phyloP scores from a whole-genome alignment of 2,888 invertebrate species.

The Sialis fuliginosa region DNA sequence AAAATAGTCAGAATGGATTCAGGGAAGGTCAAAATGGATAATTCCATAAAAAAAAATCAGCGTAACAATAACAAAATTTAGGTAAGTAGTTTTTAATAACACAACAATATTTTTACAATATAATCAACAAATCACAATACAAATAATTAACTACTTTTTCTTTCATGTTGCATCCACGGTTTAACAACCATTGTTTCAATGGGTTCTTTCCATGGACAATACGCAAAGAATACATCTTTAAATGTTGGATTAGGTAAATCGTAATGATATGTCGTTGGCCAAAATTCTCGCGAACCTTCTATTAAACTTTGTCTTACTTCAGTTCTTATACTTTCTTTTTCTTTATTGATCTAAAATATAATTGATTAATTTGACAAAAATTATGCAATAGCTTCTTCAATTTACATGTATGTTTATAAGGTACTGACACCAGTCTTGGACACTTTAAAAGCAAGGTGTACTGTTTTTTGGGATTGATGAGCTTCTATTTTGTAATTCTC shows the following conservation, averaged over 20 bases:
- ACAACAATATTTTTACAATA: too few species aligned
- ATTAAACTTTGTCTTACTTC: constrained; percentile 16
- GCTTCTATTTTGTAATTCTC: too few species aligned
- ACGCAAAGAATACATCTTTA: constrained; percentile 20
- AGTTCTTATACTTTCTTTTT: constrained; percentile 13
- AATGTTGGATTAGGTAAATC: constrained; percentile 19
- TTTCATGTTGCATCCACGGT: constrained; percentile 13
- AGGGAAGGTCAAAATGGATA: too few species aligned
- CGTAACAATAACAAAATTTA: too few species aligned
- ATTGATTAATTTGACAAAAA: neutral
- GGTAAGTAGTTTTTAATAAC: too few species aligned
- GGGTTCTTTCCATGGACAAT: constrained; percentile 18
- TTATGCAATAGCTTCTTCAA: neutral
- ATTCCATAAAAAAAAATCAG: too few species aligned
- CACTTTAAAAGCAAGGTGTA: too few species aligned
- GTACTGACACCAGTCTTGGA: too few species aligned
- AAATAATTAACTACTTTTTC: neutral
- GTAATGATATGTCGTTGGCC: constrained; percentile 18
- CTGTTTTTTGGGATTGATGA: too few species aligned
- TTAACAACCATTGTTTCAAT: constrained; percentile 8
- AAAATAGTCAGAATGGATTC: too few species aligned
- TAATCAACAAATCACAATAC: too few species aligned
- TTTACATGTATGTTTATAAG: neutral
- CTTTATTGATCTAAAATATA: constrained; percentile 8
- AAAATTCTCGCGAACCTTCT: constrained; percentile 19